Evolutionary conservation across 2,113 vertebrate species (phyloP).

Genomic region (Xenus cinereus): DNA sequence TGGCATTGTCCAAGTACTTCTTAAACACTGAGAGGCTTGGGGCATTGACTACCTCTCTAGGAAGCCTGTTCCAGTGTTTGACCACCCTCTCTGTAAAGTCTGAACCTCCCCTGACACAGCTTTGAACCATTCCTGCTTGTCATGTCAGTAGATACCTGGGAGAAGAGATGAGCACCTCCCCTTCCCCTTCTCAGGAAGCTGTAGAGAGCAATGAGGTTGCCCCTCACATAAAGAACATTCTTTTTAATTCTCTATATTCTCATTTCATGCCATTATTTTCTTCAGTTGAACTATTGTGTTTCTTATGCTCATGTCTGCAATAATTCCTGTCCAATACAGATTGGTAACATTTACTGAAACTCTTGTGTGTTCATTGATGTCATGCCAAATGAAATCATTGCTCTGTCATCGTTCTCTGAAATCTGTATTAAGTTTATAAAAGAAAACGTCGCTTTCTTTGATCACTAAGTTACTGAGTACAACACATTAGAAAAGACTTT

Average conservation of each 20-base stretch:
- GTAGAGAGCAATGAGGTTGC: background rate
- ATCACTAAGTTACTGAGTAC: conserved; percentile 1
- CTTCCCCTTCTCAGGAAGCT: background rate
- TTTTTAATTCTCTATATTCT: background rate
- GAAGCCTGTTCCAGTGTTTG: background rate
- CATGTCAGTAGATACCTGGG: background rate
- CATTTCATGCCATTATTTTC: background rate
- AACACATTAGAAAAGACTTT: background rate
- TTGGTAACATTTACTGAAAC: background rate
- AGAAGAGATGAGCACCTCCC: background rate
- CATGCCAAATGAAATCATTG: conserved; percentile 38
- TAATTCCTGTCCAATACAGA: background rate
- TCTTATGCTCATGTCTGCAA: background rate
- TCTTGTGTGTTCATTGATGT: background rate
- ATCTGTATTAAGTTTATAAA: conserved; percentile 1
- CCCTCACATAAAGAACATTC: background rate
- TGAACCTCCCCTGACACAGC: accelerated
- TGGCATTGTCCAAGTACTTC: background rate
- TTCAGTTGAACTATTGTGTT: background rate
- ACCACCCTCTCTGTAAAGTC: background rate
- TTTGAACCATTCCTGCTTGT: background rate
- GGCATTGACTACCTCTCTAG: background rate
- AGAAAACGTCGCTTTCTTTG: background rate
- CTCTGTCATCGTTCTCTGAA: conserved; percentile 27
- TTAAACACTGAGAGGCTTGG: background rate